These are phyloP conservation scores for Sicus ferrugineus DNA, from an alignment of 2,888 invertebrate genomes.

Conservation along the genomic window DNA sequence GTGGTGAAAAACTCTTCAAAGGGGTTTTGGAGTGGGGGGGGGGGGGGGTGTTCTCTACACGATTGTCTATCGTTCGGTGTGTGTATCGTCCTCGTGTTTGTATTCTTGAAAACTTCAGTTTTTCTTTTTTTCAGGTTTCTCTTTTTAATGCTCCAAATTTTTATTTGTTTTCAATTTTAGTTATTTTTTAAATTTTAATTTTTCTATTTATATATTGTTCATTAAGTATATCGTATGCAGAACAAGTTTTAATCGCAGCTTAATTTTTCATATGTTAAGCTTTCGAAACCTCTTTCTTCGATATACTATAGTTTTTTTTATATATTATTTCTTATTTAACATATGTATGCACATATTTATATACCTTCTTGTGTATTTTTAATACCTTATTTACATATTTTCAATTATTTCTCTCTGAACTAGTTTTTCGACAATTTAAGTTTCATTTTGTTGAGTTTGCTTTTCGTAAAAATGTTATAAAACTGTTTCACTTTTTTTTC, in stretches of 20 bases:
- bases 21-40: background rate
- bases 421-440: background rate
- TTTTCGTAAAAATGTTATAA: conserved; percentile 32
- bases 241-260: conserved; percentile 26
- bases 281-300: conserved; percentile 26
- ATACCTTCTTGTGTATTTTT: background rate
- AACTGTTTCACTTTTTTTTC: conserved; percentile 36
- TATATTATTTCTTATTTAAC: background rate
- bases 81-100: background rate
- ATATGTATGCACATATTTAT: background rate
- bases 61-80: conserved; percentile 24
- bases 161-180: background rate
- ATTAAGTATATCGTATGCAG: conserved; percentile 11
- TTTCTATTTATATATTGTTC: background rate
- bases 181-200: conserved; percentile 11
- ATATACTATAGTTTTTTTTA: conserved; percentile 1
- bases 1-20: too few species aligned
- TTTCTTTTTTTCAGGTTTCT: background rate
- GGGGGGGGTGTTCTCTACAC: background rate
- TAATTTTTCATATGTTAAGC: conserved; percentile 14
- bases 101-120: too few species aligned
- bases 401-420: background rate
- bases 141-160: background rate
- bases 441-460: background rate
- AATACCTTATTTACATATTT: background rate